phyloP scores from a whole-genome alignment of 2,888 invertebrate genomes.

The Apodemia mormo region DNA sequence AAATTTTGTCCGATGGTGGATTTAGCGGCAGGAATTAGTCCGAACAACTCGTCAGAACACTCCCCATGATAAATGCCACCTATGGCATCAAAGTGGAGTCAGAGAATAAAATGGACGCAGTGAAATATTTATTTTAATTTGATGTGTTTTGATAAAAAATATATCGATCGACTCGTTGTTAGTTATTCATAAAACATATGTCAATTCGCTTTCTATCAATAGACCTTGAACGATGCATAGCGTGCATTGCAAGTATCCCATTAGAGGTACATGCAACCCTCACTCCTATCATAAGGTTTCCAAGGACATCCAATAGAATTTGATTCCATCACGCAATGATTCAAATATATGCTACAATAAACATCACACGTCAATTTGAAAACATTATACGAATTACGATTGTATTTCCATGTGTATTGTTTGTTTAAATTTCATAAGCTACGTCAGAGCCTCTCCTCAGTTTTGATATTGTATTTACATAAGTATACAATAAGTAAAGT shows the following conservation, averaged over 20 bases:
- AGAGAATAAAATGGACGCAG: too few relatives aligned
- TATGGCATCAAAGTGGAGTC: too few relatives aligned
- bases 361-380: not conserved
- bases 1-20: too few relatives aligned
- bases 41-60: too few relatives aligned
- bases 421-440: too few relatives aligned
- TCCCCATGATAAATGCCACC: too few relatives aligned
- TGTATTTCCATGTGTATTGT: not conserved
- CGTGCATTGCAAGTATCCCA: slow-evolving; percentile 51
- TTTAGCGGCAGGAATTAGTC: too few relatives aligned
- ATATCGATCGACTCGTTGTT: not conserved
- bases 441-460: too few relatives aligned
- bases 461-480: too few relatives aligned
- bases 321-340: slow-evolving; percentile 8
- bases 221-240: slow-evolving; percentile 53
- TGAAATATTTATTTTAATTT: too few relatives aligned
- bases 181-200: not conserved
- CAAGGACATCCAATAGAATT: slow-evolving; percentile 40
- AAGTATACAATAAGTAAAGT: too few relatives aligned
- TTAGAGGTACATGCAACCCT: slow-evolving; percentile 39
- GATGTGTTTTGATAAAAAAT: not conserved
- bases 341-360: not conserved
- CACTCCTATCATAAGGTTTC: slow-evolving; percentile 30
- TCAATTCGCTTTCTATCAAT: slow-evolving; percentile 27
- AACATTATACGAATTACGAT: not conserved